Conservation (phyloP, 2,888 invertebrate genomes). For the Orthosia gracilis region DNA sequence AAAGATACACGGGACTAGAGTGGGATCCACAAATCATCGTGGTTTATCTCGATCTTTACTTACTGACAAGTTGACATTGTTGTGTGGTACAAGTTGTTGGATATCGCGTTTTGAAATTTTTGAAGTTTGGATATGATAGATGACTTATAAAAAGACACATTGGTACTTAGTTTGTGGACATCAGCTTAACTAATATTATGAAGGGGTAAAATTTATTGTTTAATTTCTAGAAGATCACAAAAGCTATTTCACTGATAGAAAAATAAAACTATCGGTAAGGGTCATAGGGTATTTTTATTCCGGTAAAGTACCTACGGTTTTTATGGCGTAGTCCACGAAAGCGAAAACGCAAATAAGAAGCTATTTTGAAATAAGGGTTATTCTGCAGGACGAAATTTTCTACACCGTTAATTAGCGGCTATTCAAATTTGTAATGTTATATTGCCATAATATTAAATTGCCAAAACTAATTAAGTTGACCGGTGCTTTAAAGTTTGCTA, state of each 20-base stretch:
- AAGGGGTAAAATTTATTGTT: neutral
- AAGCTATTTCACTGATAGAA: neutral
- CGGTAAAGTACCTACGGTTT: no score
- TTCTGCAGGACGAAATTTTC: neutral
- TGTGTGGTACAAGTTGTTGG: constrained; percentile 52
- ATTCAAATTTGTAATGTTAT: neutral
- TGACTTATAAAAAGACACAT: neutral
- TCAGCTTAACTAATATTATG: neutral
- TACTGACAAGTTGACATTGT: constrained; percentile 70
- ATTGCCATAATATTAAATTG: constrained; percentile 1
- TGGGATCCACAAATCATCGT: constrained; percentile 69
- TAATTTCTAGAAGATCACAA: neutral
- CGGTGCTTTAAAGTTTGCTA: neutral
- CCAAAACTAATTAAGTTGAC: constrained; percentile 29
- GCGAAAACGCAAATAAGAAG: no score
- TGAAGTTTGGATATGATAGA: neutral
- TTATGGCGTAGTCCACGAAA: no score
- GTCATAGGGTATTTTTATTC: no score
- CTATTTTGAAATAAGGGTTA: neutral
- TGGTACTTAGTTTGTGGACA: neutral
- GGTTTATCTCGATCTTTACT: constrained; percentile 70
- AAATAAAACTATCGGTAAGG: no score
- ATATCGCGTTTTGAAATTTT: constrained; percentile 7
- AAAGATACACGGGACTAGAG: constrained; percentile 56
- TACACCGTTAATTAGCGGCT: neutral